These are phyloP conservation scores for Acleris sparsana DNA, from an alignment of 2,888 invertebrate species.

Conservation along the genomic window DNA sequence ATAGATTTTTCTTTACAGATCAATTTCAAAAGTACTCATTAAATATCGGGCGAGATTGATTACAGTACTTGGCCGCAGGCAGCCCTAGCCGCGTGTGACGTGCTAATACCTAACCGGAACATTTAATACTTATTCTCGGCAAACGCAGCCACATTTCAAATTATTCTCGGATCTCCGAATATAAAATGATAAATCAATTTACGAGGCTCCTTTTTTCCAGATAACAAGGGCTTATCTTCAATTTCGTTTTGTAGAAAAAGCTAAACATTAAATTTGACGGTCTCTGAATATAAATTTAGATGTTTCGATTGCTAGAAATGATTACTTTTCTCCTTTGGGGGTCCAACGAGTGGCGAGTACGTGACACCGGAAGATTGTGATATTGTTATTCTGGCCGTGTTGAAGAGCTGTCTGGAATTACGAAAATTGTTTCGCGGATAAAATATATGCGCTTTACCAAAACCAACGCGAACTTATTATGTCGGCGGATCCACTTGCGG, in stretches of 20 bases:
- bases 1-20: too few relatives aligned
- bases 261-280: slow-evolving; percentile 70
- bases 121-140: slow-evolving; percentile 6
- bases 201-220: slow-evolving; percentile 33
- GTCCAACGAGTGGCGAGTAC: slow-evolving; percentile 71
- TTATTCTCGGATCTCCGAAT: slow-evolving; percentile 17
- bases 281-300: slow-evolving; percentile 72
- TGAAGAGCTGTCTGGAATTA: slow-evolving; percentile 72
- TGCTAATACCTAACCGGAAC: slow-evolving; percentile 4
- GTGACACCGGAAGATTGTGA: slow-evolving; percentile 77
- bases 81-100: not conserved
- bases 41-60: too few relatives aligned
- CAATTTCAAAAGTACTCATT: too few relatives aligned
- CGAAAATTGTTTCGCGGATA: slow-evolving; percentile 74
- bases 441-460: slow-evolving; percentile 65
- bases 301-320: slow-evolving; percentile 74
- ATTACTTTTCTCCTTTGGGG: slow-evolving; percentile 73
- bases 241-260: slow-evolving; percentile 54
- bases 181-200: slow-evolving; percentile 34
- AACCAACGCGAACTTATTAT: slow-evolving; percentile 42
- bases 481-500: slow-evolving; percentile 23
- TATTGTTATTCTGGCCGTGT: slow-evolving; percentile 79
- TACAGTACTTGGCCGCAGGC: too few relatives aligned
- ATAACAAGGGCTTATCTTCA: slow-evolving; percentile 45
- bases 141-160: slow-evolving; percentile 21